phyloP scores from a whole-genome alignment of 2,888 invertebrate genomes.

The Eupithecia subfuscata region DNA sequence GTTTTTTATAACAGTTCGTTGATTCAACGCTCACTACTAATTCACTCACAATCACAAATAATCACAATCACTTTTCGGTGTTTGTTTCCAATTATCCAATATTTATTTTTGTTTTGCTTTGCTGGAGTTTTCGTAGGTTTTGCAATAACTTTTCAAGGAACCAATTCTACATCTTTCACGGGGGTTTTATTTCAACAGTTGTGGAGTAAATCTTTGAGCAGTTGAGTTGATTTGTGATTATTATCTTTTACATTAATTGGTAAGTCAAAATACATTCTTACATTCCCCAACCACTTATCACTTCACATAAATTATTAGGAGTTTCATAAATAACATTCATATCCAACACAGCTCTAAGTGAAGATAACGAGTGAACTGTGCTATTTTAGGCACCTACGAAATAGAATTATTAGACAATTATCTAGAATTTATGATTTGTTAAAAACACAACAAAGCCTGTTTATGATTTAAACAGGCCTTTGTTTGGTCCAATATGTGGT shows the following conservation, averaged over 20 bases:
- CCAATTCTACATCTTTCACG: background rate
- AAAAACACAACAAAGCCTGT: no score
- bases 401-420: background rate
- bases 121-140: background rate
- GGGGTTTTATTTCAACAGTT: background rate
- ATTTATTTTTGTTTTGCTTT: slow-evolving; percentile 5
- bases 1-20: no score
- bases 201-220: background rate
- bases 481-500: background rate
- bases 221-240: background rate
- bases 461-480: background rate
- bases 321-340: background rate
- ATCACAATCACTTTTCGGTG: no score
- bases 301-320: background rate
- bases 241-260: background rate
- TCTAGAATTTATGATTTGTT: background rate
- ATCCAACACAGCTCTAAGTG: background rate
- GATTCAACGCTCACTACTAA: no score
- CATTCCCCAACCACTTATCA: background rate
- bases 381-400: background rate
- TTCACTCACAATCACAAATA: no score
- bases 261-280: background rate
- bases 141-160: background rate
- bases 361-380: background rate
- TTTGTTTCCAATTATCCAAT: no score